Base-by-base conservation (phyloP, 2,113 vertebrate genomes). In the Pelmatolapia mariae region DNA sequence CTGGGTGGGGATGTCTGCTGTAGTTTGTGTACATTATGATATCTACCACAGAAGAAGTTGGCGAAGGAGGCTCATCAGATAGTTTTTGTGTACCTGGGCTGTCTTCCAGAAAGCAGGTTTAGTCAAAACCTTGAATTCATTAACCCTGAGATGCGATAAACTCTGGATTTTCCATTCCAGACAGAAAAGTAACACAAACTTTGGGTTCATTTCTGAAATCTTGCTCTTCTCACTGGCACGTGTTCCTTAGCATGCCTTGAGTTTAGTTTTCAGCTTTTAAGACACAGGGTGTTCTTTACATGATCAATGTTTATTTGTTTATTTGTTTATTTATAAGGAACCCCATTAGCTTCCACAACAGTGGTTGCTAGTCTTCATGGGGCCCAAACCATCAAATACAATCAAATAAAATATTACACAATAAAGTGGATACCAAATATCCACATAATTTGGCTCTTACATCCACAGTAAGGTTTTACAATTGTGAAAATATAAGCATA, bases 21-120 rank as follows among this genome's bases (percentile, higher is more conserved):
- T 36, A 19, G 10, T 82, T 80, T 91, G 43, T 89, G 87, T 31
- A 33, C 40, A 22, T 36, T 18, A 61, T 24, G 71, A 89, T 71
- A 76, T 38, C 47, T n/a, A 59, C 91, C 86, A 9, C 89, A 83
- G 89, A 83, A 84, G 88, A 92, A 87, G 83, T 82, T 18, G 31
- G 59, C 31, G 5, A 18, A 71, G 33, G 80, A 80, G 29, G 10
- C 36, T 43, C 22, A 1, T 84, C 83, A 90, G 81, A 53, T n/a
- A 85, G 68, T 85, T 13, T 78, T 61, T 82, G 71, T 89, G 31
- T n/a, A 63, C 22, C 83, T 13, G 78, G 66, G 83, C 81, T 84
- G 1, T 40, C 33, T 15, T 43, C 36, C 36, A 43, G 66, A 71
- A 43, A 43, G 36, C 8, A 71, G n/a, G 66, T 16, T 71, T 24